phyloP scores from a whole-genome alignment of 1,140 invertebrate species.

The Battus philenor region DNA sequence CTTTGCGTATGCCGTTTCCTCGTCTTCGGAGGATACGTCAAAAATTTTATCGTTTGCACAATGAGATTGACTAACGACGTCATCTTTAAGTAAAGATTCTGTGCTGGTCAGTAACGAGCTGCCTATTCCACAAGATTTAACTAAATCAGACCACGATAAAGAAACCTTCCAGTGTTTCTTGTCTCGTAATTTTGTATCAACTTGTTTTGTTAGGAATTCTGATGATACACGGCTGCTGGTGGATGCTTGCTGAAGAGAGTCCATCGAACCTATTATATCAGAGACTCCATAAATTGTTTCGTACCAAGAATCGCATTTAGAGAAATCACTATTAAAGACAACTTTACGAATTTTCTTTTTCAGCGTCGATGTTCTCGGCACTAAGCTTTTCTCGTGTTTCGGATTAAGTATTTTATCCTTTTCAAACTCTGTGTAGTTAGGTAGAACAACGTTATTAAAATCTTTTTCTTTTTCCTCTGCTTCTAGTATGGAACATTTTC shows the following conservation, averaged over 20 bases:
- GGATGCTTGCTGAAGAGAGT: constrained; percentile 20
- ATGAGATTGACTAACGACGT: constrained; percentile 49
- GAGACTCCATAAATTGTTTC: constrained; percentile 61
- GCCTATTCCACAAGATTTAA: constrained; percentile 40
- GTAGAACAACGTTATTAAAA: constrained; percentile 41
- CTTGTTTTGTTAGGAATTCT: not conserved
- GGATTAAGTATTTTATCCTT: constrained; percentile 31
- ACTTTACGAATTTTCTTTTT: constrained; percentile 35
- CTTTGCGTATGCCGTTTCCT: constrained; percentile 45
- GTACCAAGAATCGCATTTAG: constrained; percentile 46
- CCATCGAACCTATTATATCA: constrained; percentile 30
- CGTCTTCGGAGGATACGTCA: constrained; percentile 34
- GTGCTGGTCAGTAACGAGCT: constrained; percentile 30
- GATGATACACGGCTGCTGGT: constrained; percentile 10
- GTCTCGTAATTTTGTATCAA: not conserved
- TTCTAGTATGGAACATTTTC: constrained; percentile 22
- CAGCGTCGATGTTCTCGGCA: constrained; percentile 44
- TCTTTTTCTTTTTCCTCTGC: constrained; percentile 20
- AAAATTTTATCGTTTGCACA: constrained; percentile 22
- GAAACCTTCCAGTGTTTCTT: constrained; percentile 24
- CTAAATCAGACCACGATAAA: constrained; percentile 54
- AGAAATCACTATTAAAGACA: constrained; percentile 33
- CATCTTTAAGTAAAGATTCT: constrained; percentile 33
- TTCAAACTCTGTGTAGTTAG: constrained; percentile 55
- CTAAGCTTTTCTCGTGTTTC: constrained; percentile 20